These are phyloP conservation scores for Leucania comma DNA, from an alignment of 2,888 invertebrate species.

Conservation along the genomic window DNA sequence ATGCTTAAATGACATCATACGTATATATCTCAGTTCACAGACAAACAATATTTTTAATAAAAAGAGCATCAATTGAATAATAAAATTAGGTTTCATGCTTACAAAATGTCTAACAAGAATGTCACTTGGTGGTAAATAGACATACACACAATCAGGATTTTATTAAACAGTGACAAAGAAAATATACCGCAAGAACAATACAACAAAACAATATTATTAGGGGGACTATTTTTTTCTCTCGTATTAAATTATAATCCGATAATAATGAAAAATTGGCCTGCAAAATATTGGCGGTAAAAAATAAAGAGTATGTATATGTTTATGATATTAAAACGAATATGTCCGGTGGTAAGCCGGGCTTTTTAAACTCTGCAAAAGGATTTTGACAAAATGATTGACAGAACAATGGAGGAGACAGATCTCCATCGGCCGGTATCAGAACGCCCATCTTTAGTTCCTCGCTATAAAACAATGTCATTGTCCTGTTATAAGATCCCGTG, in stretches of 20 bases:
- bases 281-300: conserved; percentile 40
- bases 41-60: conserved; percentile 27
- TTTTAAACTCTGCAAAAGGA: conserved; percentile 49
- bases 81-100: background rate
- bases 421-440: conserved; percentile 63
- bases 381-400: conserved; percentile 76
- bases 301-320: conserved; percentile 31
- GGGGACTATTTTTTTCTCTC: background rate
- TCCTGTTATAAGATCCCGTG: conserved; percentile 67
- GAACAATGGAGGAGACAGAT: conserved; percentile 77
- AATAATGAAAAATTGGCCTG: conserved; percentile 26
- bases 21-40: conserved; percentile 19
- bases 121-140: too few relatives aligned
- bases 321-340: conserved; percentile 39
- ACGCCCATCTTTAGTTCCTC: conserved; percentile 68
- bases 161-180: conserved; percentile 2
- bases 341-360: conserved; percentile 18
- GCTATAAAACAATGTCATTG: conserved; percentile 75
- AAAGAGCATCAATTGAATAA: background rate
- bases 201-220: background rate
- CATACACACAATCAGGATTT: background rate
- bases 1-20: conserved; percentile 56
- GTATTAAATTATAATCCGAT: conserved; percentile 30
- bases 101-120: background rate
- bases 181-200: background rate